phyloP scores from a whole-genome alignment of 2,113 vertebrate species.

The Catharus bicknelli region DNA sequence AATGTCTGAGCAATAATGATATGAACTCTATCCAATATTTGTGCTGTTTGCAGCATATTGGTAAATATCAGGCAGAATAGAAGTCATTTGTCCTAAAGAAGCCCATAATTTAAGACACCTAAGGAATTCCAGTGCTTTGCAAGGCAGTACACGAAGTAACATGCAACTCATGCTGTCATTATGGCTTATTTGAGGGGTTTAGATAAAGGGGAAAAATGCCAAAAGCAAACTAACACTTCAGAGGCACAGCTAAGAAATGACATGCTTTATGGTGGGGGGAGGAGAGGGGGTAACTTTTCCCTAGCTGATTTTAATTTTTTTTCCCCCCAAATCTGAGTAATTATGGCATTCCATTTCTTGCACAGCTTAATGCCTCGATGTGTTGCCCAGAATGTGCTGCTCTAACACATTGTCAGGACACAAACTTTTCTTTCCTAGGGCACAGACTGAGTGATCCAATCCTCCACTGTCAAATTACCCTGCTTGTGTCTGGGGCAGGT shows the following conservation, averaged over 20 bases:
- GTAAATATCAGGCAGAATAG: slow-evolving; percentile 2
- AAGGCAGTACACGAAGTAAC: slow-evolving; percentile 57
- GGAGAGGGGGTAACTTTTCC: background rate
- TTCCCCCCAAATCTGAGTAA: background rate
- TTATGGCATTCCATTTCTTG: background rate
- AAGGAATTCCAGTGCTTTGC: slow-evolving; percentile 12
- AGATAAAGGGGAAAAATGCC: slow-evolving; percentile 56
- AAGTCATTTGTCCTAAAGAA: slow-evolving; percentile 10
- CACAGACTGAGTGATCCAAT: background rate
- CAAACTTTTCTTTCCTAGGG: background rate
- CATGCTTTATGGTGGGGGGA: background rate
- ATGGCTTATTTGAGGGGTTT: slow-evolving; percentile 49
- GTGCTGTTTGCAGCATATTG: background rate
- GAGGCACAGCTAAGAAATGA: slow-evolving; percentile 41
- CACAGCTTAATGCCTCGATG: background rate
- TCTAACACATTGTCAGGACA: background rate
- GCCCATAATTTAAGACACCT: slow-evolving; percentile 48
- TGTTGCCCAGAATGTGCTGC: background rate
- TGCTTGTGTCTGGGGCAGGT: slow-evolving; percentile 15
- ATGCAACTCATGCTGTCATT: slow-evolving; percentile 45
- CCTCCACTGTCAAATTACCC: background rate
- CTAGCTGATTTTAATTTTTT: background rate
- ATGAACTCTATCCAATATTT: background rate
- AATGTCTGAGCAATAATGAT: background rate
- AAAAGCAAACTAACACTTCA: slow-evolving; percentile 65